Evolutionary conservation across 2,113 vertebrate species (phyloP).

Genomic region (Leptocoma aspasia): DNA sequence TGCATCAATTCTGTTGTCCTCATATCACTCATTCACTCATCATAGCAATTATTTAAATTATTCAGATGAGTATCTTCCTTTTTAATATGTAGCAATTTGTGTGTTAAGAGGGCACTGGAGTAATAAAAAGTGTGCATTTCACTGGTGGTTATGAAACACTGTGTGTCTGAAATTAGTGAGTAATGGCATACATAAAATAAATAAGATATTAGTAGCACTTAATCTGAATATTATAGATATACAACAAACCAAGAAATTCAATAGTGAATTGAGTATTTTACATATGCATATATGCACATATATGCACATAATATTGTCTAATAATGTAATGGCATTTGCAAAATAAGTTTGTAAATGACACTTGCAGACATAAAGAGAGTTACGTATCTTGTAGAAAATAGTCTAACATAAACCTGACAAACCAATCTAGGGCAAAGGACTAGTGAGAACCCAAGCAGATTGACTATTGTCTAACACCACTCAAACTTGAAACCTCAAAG

Average conservation of each 20-base stretch:
- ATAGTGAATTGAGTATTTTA: neutral
- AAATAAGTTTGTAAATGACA: neutral
- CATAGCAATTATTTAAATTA: neutral
- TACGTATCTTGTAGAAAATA: neutral
- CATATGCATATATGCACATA: neutral
- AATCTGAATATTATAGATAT: neutral
- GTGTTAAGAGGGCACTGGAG: neutral
- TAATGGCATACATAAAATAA: neutral
- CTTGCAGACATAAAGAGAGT: neutral
- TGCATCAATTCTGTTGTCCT: neutral
- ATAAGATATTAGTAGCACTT: neutral
- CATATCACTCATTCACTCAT: neutral
- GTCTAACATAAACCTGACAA: neutral
- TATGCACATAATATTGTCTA: too few relatives aligned
- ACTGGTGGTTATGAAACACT: neutral
- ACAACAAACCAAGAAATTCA: neutral
- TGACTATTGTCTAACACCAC: neutral
- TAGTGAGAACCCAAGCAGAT: neutral
- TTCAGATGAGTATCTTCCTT: neutral
- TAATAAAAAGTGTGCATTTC: constrained; percentile 24
- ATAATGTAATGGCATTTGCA: neutral
- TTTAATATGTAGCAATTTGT: neutral
- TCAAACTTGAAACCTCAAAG: neutral
- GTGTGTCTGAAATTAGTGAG: neutral
- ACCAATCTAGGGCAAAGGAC: neutral